Percentiles rank a stretch among this genome's conserved stretches.
phyloP scores from a whole-genome alignment of 2,797 vertebrate genomes.

The Liparis tanakae region DNA sequence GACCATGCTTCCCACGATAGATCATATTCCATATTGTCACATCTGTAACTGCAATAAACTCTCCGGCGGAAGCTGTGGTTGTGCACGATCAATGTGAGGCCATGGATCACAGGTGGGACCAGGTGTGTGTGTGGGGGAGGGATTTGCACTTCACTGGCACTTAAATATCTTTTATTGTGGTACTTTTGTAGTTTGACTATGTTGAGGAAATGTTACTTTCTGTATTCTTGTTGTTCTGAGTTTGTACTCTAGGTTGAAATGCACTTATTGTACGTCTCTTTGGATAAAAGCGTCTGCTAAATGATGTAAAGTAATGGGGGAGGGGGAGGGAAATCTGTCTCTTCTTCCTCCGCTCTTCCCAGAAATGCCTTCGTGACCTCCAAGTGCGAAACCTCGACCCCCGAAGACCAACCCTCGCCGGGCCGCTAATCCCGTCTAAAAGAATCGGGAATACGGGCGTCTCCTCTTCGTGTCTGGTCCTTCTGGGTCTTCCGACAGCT shows the following conservation, averaged over 20 bases:
- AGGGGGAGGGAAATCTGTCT: slow-evolving; percentile 32
- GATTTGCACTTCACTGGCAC: too few relatives aligned
- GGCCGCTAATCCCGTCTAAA: slow-evolving; percentile 76
- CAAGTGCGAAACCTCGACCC: slow-evolving; percentile 53
- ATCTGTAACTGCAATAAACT: slow-evolving; percentile 5
- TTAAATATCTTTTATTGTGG: too few relatives aligned
- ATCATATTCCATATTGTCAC: slow-evolving; percentile 5
- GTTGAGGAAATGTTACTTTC: too few relatives aligned
- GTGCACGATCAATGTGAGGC: slow-evolving; percentile 22
- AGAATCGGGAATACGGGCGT: slow-evolving; percentile 72
- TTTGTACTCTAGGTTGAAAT: too few relatives aligned
- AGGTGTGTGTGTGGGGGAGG: too few relatives aligned
- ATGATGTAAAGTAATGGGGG: too few relatives aligned
- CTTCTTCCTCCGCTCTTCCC: slow-evolving; percentile 43
- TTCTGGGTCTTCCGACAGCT: slow-evolving; percentile 62
- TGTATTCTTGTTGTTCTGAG: too few relatives aligned
- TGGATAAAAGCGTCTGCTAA: too few relatives aligned
- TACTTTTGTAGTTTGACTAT: too few relatives aligned
- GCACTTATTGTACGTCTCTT: too few relatives aligned
- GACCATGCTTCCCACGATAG: slow-evolving; percentile 12
- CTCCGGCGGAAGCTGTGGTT: not conserved
- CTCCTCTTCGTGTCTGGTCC: slow-evolving; percentile 68
- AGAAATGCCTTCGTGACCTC: slow-evolving; percentile 66
- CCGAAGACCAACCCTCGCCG: slow-evolving; percentile 60
- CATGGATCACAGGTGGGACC: slow-evolving; percentile 56